phyloP scores from a whole-genome alignment of 2,797 vertebrate genomes.

The Remorina albescens region DNA sequence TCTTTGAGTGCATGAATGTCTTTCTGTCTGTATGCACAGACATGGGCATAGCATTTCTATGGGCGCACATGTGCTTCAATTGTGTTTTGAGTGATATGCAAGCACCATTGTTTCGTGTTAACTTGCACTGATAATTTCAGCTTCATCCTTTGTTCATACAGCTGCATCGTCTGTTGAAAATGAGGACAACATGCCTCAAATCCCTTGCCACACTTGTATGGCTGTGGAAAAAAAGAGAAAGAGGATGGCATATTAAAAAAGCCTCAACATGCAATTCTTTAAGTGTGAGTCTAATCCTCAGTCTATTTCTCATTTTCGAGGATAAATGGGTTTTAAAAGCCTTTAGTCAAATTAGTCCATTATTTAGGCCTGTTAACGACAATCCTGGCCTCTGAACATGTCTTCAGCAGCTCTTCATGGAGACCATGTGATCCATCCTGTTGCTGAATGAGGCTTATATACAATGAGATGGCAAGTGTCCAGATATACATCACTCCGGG shows the following conservation, averaged over 20 bases:
- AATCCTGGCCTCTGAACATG: conserved; percentile 64
- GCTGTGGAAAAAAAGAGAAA: conserved; percentile 28
- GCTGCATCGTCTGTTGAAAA: conserved; percentile 70
- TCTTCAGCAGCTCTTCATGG: conserved; percentile 44
- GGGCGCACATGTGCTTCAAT: conserved; percentile 60
- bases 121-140: conserved; percentile 77
- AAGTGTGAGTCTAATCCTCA: conserved; percentile 67
- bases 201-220: conserved; percentile 53
- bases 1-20: conserved; percentile 1
- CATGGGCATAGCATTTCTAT: conserved; percentile 41
- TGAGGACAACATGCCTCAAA: conserved; percentile 71
- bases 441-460: conserved; percentile 47
- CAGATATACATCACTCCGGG: conserved; percentile 59
- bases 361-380: conserved; percentile 68
- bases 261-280: conserved; percentile 57
- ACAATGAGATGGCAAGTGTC: conserved; percentile 57
- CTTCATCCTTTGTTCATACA: conserved; percentile 72
- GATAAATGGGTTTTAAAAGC: conserved; percentile 78
- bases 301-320: conserved; percentile 63
- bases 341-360: conserved; percentile 74
- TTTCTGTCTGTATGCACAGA: conserved; percentile 33
- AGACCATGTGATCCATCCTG: conserved; percentile 60
- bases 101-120: conserved; percentile 69
- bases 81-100: conserved; percentile 64
- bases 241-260: conserved; percentile 50